These are phyloP conservation scores for Sciurus vulgaris DNA, from an alignment of 2,797 vertebrate species.

Conservation along the genomic window DNA sequence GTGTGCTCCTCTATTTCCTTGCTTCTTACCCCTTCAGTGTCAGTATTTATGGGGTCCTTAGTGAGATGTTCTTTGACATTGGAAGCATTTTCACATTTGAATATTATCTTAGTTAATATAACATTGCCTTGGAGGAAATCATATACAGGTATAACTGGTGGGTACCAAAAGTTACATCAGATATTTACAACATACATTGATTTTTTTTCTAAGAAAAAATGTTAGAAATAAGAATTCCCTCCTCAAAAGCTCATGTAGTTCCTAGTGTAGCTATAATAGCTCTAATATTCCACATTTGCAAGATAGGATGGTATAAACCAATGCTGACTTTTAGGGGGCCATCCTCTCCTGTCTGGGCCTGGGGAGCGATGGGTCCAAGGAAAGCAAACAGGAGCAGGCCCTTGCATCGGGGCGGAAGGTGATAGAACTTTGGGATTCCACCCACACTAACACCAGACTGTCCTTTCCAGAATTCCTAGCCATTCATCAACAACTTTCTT, in stretches of 20 bases:
- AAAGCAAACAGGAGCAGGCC: not conserved
- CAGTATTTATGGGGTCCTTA: not conserved
- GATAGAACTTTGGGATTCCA: not conserved
- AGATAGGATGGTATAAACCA: not conserved
- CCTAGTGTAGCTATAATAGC: not conserved
- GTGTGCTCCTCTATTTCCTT: not conserved
- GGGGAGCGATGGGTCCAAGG: not conserved
- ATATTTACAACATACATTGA: conserved; percentile 13
- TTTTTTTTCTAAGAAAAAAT: not conserved
- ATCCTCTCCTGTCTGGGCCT: not conserved
- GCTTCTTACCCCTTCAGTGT: not conserved
- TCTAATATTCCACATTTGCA: not conserved
- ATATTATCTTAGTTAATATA: not conserved
- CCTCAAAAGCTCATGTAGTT: not conserved
- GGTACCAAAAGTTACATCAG: not conserved
- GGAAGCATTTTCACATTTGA: not conserved
- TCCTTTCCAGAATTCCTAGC: not conserved
- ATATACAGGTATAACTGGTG: not conserved
- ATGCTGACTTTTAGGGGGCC: not conserved
- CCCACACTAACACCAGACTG: not conserved
- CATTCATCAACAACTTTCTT: fast-evolving
- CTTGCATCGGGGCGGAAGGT: not conserved
- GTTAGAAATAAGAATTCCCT: not conserved
- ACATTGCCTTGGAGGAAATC: not conserved
- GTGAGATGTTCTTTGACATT: not conserved